Evolutionary conservation across 2,113 vertebrate species (phyloP), one percentile per base, ranked within the genome.

Genomic region (Tychaedon coryphoeus): DNA sequence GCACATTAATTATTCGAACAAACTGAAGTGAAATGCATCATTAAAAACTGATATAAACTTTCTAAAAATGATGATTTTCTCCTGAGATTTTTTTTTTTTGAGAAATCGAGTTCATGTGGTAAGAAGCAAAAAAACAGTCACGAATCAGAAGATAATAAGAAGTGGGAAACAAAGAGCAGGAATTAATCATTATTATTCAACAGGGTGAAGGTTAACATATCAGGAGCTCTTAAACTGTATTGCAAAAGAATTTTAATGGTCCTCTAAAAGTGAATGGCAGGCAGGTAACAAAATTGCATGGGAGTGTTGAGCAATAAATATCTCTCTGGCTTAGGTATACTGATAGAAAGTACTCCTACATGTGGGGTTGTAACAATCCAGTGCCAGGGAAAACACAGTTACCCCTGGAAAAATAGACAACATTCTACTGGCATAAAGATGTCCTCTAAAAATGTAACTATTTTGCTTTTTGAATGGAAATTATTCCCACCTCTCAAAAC

Each of bases 131-230:
- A n/a, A 91, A 85, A 19, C 8, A 72, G 70, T 80, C 71, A 93
- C 1, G 1, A 45, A 94, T 82, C 38, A 94, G 71, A 93, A 91
- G 19, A 36, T 42, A 77, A 16, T 89, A 78, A 90, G 75, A 94
- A 81, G 23, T 48, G 18, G 31, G 90, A 94, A 93, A 94, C 33
- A 88, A 87, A 72, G 61, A 77, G 8, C 22, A 78, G 19, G 31
- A 93, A 92, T 86, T 88, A 43, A 78, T 90, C 62, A 67, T 76
- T 92, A 73, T 88, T 90, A 86, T 92, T 86, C 64, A 90, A 23
- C 24, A 60, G 17, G 26, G 34, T 86, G 72, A 90, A 93, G 86
- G 72, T 88, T 93, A 94, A 38, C 12, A 14, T 56, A 86, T 80
- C 43, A 80, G 42, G 22, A 92, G 19, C 34, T 89, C 38, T 74